Conservation (phyloP, 2,888 invertebrate species). For the Nycteola revayana region DNA sequence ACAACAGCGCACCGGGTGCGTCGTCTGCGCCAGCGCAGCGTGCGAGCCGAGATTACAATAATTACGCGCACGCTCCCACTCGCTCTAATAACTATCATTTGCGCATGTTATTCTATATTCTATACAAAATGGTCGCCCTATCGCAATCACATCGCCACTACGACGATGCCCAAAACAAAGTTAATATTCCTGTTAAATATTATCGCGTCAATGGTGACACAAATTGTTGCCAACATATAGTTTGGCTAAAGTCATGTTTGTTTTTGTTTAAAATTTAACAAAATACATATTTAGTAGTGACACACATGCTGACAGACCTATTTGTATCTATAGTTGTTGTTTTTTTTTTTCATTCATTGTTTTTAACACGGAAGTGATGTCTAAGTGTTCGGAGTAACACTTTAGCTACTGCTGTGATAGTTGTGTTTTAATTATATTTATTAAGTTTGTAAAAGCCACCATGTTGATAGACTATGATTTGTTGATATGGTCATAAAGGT, state of each 20-base stretch:
- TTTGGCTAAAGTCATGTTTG: neutral
- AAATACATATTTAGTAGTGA: no score
- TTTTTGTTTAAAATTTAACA: no score
- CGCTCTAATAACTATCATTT: conserved; percentile 78
- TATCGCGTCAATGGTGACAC: conserved; percentile 14
- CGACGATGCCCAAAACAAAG: conserved; percentile 2
- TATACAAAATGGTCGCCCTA: conserved; percentile 65
- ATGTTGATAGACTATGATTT: no score
- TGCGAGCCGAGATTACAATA: conserved; percentile 70
- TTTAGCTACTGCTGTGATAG: no score
- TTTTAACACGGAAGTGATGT: no score
- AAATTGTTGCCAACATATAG: conserved; percentile 3
- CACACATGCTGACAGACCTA: no score
- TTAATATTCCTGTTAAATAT: conserved; percentile 17
- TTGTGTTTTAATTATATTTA: no score
- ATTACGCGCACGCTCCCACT: conserved; percentile 70
- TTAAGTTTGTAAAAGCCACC: no score
- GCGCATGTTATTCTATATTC: conserved; percentile 76
- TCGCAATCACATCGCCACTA: conserved; percentile 57
- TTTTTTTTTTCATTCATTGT: no score
- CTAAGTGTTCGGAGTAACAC: no score
- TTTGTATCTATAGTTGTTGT: no score
- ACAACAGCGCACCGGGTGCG: conserved; percentile 19
- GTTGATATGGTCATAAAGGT: no score
- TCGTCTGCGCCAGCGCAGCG: conserved; percentile 41